A percentile compares a stretch with the other conserved stretches of the same genome.
Evolutionary conservation across 2,888 invertebrate species (phyloP).

Genomic region (Ctena decussata): DNA sequence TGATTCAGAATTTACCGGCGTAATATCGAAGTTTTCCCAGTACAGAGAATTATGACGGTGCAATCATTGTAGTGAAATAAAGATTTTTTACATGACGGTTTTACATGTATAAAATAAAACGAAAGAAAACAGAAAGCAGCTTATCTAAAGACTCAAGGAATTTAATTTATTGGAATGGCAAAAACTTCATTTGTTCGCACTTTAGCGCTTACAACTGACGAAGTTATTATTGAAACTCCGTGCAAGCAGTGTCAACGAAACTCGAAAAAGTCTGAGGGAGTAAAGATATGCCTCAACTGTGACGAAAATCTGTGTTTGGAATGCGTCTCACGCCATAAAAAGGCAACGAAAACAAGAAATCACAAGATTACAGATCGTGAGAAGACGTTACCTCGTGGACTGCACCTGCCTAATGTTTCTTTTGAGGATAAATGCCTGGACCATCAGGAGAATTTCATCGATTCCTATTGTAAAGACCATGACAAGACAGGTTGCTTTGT

Average conservation of each 20-base stretch:
- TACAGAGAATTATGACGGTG: too few species aligned
- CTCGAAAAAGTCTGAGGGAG: neutral
- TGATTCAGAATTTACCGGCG: too few species aligned
- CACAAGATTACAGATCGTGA: neutral
- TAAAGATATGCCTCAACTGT: neutral
- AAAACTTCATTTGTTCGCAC: neutral
- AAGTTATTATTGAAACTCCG: neutral
- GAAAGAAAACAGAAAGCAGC: too few species aligned
- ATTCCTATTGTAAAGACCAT: neutral
- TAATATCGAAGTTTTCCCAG: too few species aligned
- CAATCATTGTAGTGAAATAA: too few species aligned
- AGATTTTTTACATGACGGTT: too few species aligned
- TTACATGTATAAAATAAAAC: too few species aligned
- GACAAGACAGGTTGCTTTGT: neutral
- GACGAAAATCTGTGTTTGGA: neutral
- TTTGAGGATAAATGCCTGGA: neutral
- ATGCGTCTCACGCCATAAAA: neutral
- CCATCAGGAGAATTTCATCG: neutral
- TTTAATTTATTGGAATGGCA: neutral
- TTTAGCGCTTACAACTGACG: neutral
- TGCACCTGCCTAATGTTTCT: neutral
- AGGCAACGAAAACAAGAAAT: neutral
- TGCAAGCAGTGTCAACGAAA: neutral
- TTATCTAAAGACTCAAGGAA: too few species aligned
- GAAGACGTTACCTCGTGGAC: neutral